Evolutionary conservation across 2,113 vertebrate genomes (phyloP).

Genomic region (Scortum barcoo): DNA sequence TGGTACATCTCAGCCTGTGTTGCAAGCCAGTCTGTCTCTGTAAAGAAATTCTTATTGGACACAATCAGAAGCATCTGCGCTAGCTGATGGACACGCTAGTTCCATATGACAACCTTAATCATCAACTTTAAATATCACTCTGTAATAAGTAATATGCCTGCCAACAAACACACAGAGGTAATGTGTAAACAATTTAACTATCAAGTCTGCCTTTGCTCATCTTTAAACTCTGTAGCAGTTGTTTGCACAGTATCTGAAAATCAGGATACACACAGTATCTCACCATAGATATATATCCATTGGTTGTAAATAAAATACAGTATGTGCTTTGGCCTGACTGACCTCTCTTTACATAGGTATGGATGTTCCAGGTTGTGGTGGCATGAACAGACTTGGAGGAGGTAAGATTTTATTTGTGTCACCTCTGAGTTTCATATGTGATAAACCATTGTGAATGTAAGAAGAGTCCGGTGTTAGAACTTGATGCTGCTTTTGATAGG

Average conservation of each 20-base stretch:
- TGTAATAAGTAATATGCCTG: background rate
- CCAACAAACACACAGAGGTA: background rate
- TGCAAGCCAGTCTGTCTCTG: background rate
- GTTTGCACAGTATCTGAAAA: slow-evolving; percentile 5
- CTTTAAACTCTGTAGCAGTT: slow-evolving; percentile 10
- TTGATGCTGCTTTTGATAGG: slow-evolving; percentile 81
- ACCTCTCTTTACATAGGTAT: slow-evolving; percentile 82
- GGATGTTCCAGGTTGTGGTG: slow-evolving; percentile 91
- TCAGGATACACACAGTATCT: background rate
- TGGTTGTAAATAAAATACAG: background rate
- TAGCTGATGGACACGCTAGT: background rate
- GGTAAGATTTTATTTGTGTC: slow-evolving; percentile 38
- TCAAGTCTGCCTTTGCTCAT: slow-evolving; percentile 1
- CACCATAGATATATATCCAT: background rate
- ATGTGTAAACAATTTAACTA: slow-evolving; percentile 16
- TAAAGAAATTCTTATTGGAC: background rate
- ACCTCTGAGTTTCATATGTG: background rate
- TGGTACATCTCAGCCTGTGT: background rate
- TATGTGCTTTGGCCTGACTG: slow-evolving; percentile 3
- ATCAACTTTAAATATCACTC: background rate
- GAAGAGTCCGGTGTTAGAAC: background rate
- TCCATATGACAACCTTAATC: background rate
- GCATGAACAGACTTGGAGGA: slow-evolving; percentile 94
- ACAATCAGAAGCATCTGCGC: background rate
- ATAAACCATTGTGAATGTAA: background rate